These are phyloP conservation scores for Philaenus spumarius DNA, from an alignment of 1,140 invertebrate species.

Conservation along the genomic window DNA sequence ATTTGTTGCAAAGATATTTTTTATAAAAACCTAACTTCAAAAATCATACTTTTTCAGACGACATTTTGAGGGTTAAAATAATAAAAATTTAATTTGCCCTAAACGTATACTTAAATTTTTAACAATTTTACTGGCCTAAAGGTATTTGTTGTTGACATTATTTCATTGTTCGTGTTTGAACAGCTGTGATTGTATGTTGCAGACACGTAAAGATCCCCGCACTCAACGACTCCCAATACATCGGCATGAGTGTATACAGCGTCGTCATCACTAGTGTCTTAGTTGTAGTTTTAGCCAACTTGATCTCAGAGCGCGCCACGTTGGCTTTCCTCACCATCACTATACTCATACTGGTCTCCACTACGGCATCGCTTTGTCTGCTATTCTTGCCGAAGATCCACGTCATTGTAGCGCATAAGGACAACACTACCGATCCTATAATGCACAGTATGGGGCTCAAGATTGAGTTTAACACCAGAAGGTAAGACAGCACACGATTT, in stretches of 20 bases:
- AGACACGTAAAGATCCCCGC: constrained; percentile 94
- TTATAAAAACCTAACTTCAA: too few relatives aligned
- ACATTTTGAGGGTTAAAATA: too few relatives aligned
- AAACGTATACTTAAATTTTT: too few relatives aligned
- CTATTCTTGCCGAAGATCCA: constrained; percentile 80
- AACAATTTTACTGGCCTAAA: too few relatives aligned
- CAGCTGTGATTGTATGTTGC: constrained; percentile 27
- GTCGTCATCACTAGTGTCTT: constrained; percentile 82
- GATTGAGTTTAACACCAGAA: constrained; percentile 79
- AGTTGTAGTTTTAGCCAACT: constrained; percentile 76
- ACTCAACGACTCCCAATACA: constrained; percentile 95
- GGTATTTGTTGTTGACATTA: too few relatives aligned
- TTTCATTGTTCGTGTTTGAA: too few relatives aligned
- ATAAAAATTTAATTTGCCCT: too few relatives aligned
- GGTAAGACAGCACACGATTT: too few relatives aligned
- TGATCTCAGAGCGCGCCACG: constrained; percentile 77
- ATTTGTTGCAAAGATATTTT: too few relatives aligned
- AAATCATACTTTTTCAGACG: too few relatives aligned
- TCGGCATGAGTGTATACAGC: constrained; percentile 87
- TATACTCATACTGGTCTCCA: constrained; percentile 73
- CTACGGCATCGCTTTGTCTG: constrained; percentile 76
- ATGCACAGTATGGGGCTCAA: constrained; percentile 82
- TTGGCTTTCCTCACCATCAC: constrained; percentile 78
- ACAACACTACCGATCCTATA: constrained; percentile 62
- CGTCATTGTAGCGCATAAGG: constrained; percentile 51